Evolutionary conservation across 2,113 vertebrate genomes (phyloP).

Genomic region (Psittacus erithacus): DNA sequence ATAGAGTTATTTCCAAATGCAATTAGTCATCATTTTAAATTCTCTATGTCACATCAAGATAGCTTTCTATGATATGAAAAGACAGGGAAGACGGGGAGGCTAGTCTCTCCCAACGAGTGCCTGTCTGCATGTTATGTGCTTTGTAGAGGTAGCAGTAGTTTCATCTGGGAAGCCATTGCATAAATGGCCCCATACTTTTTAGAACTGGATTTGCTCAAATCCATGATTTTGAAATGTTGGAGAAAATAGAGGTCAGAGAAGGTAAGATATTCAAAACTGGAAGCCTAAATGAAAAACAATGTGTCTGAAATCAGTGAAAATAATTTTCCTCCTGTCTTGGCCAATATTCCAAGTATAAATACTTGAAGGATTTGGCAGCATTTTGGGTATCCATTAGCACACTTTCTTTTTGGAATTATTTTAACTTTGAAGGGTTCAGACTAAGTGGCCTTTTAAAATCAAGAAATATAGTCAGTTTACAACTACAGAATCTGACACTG

Average conservation of each 20-base stretch:
- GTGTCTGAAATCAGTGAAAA: not conserved
- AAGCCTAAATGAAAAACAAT: not conserved
- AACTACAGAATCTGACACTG: not conserved
- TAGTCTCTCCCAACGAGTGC: not conserved
- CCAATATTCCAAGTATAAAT: not conserved
- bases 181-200: not conserved
- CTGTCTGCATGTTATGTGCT: not conserved
- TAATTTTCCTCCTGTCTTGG: not conserved
- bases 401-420: not conserved
- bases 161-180: not conserved
- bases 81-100: not conserved
- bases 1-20: not conserved
- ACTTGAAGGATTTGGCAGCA: not conserved
- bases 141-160: not conserved
- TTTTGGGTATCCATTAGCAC: not conserved
- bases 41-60: not conserved
- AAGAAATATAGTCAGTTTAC: not conserved
- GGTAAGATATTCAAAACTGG: not conserved
- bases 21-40: slow-evolving; percentile 9
- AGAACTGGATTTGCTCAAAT: not conserved
- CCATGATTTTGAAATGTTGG: not conserved
- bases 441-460: not conserved
- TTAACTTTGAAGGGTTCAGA: not conserved
- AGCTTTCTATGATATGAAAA: not conserved
- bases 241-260: not conserved